phyloP scores from a whole-genome alignment of 2,113 vertebrate species.

The Phrynocephalus versicolor region DNA sequence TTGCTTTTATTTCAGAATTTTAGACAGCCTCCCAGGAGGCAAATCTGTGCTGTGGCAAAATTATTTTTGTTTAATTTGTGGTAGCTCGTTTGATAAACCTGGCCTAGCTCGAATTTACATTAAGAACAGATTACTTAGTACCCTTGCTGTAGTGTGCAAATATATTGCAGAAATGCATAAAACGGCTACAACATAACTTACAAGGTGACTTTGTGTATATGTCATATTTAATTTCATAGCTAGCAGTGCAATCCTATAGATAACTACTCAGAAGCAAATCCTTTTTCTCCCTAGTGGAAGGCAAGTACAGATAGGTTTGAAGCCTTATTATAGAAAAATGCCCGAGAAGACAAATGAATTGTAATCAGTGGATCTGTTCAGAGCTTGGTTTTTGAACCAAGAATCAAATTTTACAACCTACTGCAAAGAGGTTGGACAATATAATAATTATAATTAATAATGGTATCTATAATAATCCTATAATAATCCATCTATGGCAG shows the following conservation, averaged over 20 bases:
- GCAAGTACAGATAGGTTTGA: neutral
- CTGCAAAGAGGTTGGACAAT: neutral
- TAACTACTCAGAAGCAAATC: neutral
- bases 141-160: neutral
- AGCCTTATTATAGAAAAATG: neutral
- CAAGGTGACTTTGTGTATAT: slow-evolving; percentile 4
- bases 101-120: slow-evolving; percentile 12
- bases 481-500: no score
- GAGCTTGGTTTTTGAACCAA: neutral
- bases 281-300: neutral
- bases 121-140: neutral
- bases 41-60: neutral
- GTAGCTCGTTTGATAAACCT: slow-evolving; percentile 30
- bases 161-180: slow-evolving; percentile 17
- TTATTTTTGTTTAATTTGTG: slow-evolving; percentile 15
- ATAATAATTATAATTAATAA: no score
- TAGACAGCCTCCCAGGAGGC: neutral
- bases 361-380: neutral
- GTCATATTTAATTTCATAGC: neutral
- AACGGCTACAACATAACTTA: neutral
- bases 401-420: neutral
- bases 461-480: no score
- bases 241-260: neutral
- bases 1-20: slow-evolving; percentile 11
- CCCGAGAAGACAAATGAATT: neutral